Evolutionary conservation across 2,113 vertebrate genomes (phyloP), one percentile per base, ranked within the genome.

Genomic region (Siniperca chuatsi): DNA sequence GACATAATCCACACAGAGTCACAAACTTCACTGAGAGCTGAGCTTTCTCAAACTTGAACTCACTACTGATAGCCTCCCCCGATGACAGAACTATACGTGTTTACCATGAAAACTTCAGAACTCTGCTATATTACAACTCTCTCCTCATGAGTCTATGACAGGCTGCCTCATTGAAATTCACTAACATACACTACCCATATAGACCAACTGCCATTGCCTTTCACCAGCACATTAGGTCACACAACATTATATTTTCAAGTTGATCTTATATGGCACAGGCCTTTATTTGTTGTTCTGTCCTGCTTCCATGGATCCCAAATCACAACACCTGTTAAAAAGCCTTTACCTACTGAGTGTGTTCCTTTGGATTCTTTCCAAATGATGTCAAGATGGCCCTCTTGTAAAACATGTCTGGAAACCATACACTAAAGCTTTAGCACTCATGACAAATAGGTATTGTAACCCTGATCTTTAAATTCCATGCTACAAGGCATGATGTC

Each of bases 321-420:
- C 79, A 70, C 62, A 78, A 64, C 86, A 91, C 83, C 88, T 92
- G 90, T 68, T 58, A 69, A 82, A 75, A 81, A 76, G 65, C 75
- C 70, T 85, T 73, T 67, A 81, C 81, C 52, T 69, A 42, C 37
- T 4, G 54, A 73, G 52, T 37, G 12, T 72, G 78, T 76, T 85
- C 55, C 12, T 78, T 68, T 92, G 92, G 87, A 95, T 94, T 93
- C 87, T 78, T 94, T 92, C 90, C 90, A 92, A 85, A 85, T 94
- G 89, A 93, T 86, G 89, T 87, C 90, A 87, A 82, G 62, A 70
- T 55, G 2, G 67, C 55, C 13, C 57, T 79, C 75, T 80, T 75
- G 83, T 90, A 82, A 90, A 89, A 71, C 60, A 60, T 75, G 80
- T 91, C 91, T 90, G 91, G 79, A 88, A 88, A 86, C 74, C 86